phyloP scores from a whole-genome alignment of 2,888 invertebrate genomes.

The Noctua comes region DNA sequence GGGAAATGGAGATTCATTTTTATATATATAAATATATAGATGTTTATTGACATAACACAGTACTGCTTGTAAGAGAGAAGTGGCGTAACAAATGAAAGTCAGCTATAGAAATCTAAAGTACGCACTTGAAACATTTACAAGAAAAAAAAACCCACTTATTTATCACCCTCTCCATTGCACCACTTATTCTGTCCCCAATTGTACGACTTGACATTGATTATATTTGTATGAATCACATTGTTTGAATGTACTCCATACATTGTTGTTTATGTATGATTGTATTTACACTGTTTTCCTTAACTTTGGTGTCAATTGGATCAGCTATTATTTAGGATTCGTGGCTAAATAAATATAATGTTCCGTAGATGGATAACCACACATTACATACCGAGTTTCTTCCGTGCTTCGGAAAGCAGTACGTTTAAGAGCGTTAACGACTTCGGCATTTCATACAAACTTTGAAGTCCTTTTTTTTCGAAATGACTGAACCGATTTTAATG shows the following conservation, averaged over 20 bases:
- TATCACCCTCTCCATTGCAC: neutral
- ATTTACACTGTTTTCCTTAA: slow-evolving; percentile 31
- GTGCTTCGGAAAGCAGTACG: no score
- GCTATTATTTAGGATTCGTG: neutral
- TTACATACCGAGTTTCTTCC: neutral
- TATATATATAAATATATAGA: no score
- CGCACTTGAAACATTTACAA: neutral
- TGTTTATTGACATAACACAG: neutral
- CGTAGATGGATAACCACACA: neutral
- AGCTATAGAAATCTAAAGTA: neutral
- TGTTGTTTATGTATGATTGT: neutral
- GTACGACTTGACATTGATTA: slow-evolving; percentile 50
- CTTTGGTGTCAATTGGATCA: slow-evolving; percentile 17
- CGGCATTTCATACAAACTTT: no score
- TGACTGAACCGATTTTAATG: no score
- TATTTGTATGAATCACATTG: slow-evolving; percentile 40
- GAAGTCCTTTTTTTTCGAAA: no score
- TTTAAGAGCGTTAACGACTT: no score
- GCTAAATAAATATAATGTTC: neutral
- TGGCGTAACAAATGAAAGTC: neutral
- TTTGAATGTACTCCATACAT: slow-evolving; percentile 14
- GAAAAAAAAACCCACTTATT: neutral
- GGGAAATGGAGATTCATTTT: no score
- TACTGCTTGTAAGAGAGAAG: neutral
- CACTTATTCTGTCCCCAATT: slow-evolving; percentile 42